Evolutionary conservation across 2,888 invertebrate species (phyloP).

Genomic region (Schrankia costaestrigalis): DNA sequence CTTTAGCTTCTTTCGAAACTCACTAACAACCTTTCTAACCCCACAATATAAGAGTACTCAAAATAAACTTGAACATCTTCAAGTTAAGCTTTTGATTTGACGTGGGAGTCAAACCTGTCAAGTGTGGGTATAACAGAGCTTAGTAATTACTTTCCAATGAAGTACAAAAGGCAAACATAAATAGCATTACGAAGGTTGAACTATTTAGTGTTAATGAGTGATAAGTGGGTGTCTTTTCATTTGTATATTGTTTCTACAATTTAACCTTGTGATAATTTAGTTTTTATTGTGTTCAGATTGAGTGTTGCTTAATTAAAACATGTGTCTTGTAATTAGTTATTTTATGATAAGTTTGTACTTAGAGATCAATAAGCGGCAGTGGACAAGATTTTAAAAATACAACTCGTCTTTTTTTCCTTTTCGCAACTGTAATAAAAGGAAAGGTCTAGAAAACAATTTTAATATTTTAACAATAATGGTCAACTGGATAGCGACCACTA

Average conservation of each 20-base stretch:
- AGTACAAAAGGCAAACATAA: slow-evolving; percentile 35
- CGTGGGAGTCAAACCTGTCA: slow-evolving; percentile 49
- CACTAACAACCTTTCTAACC: slow-evolving; percentile 9
- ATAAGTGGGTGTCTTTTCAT: slow-evolving; percentile 33
- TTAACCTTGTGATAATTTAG: slow-evolving; percentile 27
- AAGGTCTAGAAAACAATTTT: too few species aligned
- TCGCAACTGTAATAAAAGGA: too few species aligned
- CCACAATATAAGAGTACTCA: slow-evolving; percentile 44
- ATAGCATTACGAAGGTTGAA: slow-evolving; percentile 35
- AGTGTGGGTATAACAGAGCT: slow-evolving; percentile 46
- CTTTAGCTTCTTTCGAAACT: slow-evolving; percentile 3
- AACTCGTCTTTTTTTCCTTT: too few species aligned
- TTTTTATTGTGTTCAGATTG: slow-evolving; percentile 26
- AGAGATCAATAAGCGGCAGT: too few species aligned
- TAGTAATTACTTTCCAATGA: slow-evolving; percentile 66
- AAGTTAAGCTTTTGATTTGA: slow-evolving; percentile 41
- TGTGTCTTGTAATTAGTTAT: background rate
- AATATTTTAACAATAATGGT: too few species aligned
- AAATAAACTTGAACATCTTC: slow-evolving; percentile 47
- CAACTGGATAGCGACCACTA: too few species aligned
- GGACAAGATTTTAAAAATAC: too few species aligned
- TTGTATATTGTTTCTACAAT: slow-evolving; percentile 37
- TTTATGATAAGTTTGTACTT: too few species aligned
- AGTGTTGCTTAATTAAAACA: background rate
- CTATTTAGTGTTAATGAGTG: slow-evolving; percentile 38